A percentile compares a stretch with the other conserved stretches of the same genome.
Evolutionary conservation across 1,140 invertebrate species (phyloP).

Genomic region (Hermatobates lingyangjiaoensis): DNA sequence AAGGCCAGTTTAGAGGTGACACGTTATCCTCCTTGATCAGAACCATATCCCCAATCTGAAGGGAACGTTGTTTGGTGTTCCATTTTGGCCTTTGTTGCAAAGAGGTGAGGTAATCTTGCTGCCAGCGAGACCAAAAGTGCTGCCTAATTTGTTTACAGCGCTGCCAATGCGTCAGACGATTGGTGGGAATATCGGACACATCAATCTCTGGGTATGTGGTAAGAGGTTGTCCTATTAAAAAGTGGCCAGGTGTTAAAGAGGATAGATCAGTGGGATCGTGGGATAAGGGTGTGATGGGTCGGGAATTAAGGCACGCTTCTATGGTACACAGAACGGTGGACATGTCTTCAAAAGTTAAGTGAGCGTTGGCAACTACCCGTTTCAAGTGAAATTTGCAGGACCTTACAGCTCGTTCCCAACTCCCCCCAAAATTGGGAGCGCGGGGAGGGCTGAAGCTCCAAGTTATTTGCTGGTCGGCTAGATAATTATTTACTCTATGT

Average conservation of each 20-base stretch:
- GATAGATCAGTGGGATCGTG: slow-evolving; percentile 11
- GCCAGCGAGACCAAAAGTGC: slow-evolving; percentile 21
- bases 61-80: too few species aligned
- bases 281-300: slow-evolving; percentile 11
- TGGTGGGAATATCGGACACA: slow-evolving; percentile 4
- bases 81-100: slow-evolving; percentile 19
- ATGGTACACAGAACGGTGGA: slow-evolving; percentile 14
- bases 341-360: slow-evolving; percentile 14
- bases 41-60: too few species aligned
- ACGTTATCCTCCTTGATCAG: too few species aligned
- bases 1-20: too few species aligned
- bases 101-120: slow-evolving; percentile 20
- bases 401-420: slow-evolving; percentile 25
- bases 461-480: slow-evolving; percentile 16
- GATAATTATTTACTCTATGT: slow-evolving; percentile 19
- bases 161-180: slow-evolving; percentile 17
- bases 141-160: slow-evolving; percentile 15
- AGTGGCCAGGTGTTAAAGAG: slow-evolving; percentile 18
- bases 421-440: slow-evolving; percentile 25
- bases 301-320: slow-evolving; percentile 16
- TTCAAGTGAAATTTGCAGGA: slow-evolving; percentile 22
- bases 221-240: slow-evolving; percentile 16
- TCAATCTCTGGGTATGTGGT: slow-evolving; percentile 11
- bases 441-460: slow-evolving; percentile 23
- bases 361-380: slow-evolving; percentile 7